A percentile compares a stretch with the other conserved stretches of the same genome.
These are phyloP conservation scores for Pomatorhinus ruficollis DNA, from an alignment of 2,113 vertebrate genomes.

Conservation along the genomic window DNA sequence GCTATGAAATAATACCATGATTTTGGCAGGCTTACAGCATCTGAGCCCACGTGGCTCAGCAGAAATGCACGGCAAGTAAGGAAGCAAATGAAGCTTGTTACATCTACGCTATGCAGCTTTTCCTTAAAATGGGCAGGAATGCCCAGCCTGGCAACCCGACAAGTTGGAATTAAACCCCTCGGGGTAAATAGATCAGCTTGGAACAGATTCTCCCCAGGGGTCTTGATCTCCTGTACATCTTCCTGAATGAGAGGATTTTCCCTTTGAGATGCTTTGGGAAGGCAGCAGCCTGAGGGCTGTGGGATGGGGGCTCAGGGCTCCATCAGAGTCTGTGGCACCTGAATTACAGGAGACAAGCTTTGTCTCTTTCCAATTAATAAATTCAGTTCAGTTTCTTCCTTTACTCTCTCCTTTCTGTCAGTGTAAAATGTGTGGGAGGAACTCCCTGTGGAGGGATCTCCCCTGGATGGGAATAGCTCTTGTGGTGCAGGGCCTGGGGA, in stretches of 20 bases:
- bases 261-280: neutral
- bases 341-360: neutral
- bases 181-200: neutral
- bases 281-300: neutral
- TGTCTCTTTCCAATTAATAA: neutral
- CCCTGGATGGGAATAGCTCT: neutral
- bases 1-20: neutral
- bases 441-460: neutral
- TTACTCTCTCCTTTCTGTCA: neutral
- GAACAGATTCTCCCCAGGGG: neutral
- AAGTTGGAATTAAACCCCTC: neutral
- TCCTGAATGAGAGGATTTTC: neutral
- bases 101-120: neutral
- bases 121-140: neutral
- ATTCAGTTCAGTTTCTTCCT: neutral
- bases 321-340: neutral
- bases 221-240: neutral
- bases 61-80: neutral
- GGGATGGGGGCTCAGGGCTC: neutral
- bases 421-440: neutral
- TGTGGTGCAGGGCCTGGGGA: fast-evolving
- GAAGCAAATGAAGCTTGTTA: neutral
- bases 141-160: neutral
- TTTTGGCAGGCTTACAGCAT: neutral
- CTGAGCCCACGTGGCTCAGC: neutral